Evolutionary conservation across 2,888 invertebrate genomes (phyloP).

Genomic region (Mantis religiosa): DNA sequence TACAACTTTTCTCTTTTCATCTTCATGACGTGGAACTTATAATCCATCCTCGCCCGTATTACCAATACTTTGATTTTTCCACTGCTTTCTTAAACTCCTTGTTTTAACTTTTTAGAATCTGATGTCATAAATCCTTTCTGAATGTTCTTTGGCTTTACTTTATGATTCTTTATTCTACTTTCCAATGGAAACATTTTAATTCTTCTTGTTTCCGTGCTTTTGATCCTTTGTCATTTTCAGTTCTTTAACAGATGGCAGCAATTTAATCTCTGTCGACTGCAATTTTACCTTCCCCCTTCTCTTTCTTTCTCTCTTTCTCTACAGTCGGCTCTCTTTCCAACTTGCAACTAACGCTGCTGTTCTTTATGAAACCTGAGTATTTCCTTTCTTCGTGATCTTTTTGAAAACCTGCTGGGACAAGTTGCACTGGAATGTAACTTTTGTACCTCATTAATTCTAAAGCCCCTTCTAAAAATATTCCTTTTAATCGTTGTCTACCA

Average conservation of each 20-base stretch:
- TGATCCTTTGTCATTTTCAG: background rate
- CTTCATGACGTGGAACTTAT: too few relatives aligned
- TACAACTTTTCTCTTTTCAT: too few relatives aligned
- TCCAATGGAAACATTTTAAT: background rate
- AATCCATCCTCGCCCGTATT: too few relatives aligned
- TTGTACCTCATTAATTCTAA: too few relatives aligned
- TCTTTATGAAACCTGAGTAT: background rate
- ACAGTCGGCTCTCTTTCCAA: too few relatives aligned
- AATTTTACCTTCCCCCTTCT: too few relatives aligned
- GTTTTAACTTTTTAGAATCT: background rate
- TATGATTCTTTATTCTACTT: background rate
- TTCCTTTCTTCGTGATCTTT: background rate
- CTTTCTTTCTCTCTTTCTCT: background rate
- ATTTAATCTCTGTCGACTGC: background rate
- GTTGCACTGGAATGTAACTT: too few relatives aligned
- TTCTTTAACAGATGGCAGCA: background rate
- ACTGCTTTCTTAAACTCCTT: background rate
- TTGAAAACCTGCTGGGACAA: background rate
- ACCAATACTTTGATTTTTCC: background rate
- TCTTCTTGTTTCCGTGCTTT: background rate
- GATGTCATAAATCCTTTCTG: background rate
- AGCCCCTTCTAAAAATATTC: too few relatives aligned
- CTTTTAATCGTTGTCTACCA: too few relatives aligned
- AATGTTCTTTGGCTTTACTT: background rate
- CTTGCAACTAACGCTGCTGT: too few relatives aligned